A percentile compares a stretch with the other conserved stretches of the same genome.
phyloP scores from a whole-genome alignment of 2,113 vertebrate species.

The Gadus chalcogrammus region DNA sequence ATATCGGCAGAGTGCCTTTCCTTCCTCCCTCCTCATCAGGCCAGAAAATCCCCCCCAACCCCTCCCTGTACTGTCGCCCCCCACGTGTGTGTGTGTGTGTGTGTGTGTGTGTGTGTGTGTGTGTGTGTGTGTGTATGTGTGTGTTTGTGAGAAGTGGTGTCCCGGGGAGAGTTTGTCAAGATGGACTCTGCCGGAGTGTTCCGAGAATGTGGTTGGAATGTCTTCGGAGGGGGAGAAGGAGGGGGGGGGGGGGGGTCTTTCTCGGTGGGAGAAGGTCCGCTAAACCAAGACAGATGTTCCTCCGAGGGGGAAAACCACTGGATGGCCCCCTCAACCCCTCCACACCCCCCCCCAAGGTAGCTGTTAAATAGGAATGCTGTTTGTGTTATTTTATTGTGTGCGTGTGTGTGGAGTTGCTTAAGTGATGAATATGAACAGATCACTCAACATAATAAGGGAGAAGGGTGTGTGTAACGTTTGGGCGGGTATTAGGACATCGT shows the following conservation, averaged over 20 bases:
- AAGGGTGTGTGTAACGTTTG: no score
- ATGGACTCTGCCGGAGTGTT: constrained; percentile 57
- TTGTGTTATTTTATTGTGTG: no score
- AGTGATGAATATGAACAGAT: no score
- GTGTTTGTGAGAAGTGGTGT: background rate
- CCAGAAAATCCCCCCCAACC: constrained; percentile 19
- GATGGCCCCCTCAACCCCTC: constrained; percentile 34
- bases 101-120: no score
- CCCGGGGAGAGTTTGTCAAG: constrained; percentile 33
- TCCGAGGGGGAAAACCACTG: constrained; percentile 53
- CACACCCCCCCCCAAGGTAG: background rate
- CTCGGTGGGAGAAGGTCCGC: constrained; percentile 18
- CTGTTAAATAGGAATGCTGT: no score
- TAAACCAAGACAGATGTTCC: constrained; percentile 57
- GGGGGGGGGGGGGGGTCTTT: background rate
- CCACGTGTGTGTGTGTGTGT: no score
- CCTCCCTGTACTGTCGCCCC: background rate
- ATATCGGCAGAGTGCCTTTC: constrained; percentile 55
- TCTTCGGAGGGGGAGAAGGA: constrained; percentile 19
- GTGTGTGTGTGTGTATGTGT: no score
- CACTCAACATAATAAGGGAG: no score
- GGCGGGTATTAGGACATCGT: no score
- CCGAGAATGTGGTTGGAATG: constrained; percentile 53
- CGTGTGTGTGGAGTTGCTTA: no score
- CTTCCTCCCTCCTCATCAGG: background rate